A percentile compares a stretch with the other conserved stretches of the same genome.
These are phyloP conservation scores for Siphlonurus alternatus DNA, from an alignment of 2,888 invertebrate genomes.

Conservation along the genomic window DNA sequence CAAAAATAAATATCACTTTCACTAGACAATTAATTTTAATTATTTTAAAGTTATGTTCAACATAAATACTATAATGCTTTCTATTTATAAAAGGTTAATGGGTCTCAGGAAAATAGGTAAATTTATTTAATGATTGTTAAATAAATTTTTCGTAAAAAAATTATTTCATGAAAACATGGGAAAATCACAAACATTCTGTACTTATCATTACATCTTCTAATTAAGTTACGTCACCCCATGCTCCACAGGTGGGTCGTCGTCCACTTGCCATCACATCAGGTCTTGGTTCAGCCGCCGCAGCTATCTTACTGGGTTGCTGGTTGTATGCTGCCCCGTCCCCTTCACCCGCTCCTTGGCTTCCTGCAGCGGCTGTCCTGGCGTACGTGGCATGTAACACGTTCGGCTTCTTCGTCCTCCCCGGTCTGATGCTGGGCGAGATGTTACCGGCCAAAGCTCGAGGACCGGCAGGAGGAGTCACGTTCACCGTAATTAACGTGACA, in stretches of 20 bases:
- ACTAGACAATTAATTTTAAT: no score
- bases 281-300: slow-evolving; percentile 44
- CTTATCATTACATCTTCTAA: no score
- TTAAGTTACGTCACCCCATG: not conserved
- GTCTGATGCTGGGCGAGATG: slow-evolving; percentile 57
- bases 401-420: slow-evolving; percentile 55
- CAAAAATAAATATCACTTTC: no score
- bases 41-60: no score
- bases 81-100: no score
- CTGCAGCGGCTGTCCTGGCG: slow-evolving; percentile 35
- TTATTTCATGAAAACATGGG: no score
- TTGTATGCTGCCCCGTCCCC: slow-evolving; percentile 22
- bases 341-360: slow-evolving; percentile 22
- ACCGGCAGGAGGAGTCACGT: slow-evolving; percentile 53
- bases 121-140: no score
- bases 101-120: no score
- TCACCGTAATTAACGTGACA: slow-evolving; percentile 49
- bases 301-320: slow-evolving; percentile 38
- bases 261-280: slow-evolving; percentile 48
- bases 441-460: slow-evolving; percentile 57
- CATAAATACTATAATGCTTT: no score
- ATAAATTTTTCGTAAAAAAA: no score
- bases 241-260: slow-evolving; percentile 33
- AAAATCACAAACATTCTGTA: no score
- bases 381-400: slow-evolving; percentile 59